phyloP scores from a whole-genome alignment of 1,140 invertebrate genomes.

The Nylanderia fulva region DNA sequence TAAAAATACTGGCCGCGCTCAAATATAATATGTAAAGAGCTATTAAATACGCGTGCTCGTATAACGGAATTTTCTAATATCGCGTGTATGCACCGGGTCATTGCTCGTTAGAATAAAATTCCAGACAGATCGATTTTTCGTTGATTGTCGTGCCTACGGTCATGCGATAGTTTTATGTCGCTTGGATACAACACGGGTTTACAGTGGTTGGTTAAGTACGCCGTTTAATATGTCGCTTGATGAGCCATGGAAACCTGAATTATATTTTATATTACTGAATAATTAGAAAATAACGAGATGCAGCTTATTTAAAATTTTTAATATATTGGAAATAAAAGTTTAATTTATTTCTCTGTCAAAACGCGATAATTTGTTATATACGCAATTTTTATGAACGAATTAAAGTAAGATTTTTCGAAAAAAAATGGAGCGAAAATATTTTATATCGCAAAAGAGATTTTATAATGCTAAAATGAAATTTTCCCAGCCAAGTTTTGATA shows the following conservation, averaged over 20 bases:
- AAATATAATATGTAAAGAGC: conserved; percentile 17
- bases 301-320: neutral
- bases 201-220: neutral
- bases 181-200: neutral
- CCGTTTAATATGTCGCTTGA: neutral
- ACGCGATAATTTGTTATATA: neutral
- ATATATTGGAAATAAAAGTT: neutral
- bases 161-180: conserved; percentile 25
- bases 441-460: neutral
- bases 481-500: neutral
- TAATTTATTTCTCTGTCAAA: neutral
- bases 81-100: conserved; percentile 47
- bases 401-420: neutral
- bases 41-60: conserved; percentile 50
- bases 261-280: neutral
- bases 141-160: neutral
- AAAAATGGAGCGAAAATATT: neutral
- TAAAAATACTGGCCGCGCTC: conserved; percentile 46
- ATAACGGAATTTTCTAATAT: conserved; percentile 63
- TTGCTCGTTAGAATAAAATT: conserved; percentile 56
- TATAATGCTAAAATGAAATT: neutral
- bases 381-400: neutral
- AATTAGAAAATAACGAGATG: neutral
- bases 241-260: neutral
- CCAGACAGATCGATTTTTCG: conserved; percentile 41